Base-by-base conservation (phyloP, 2,888 invertebrate species). In the Empis stercorea region DNA sequence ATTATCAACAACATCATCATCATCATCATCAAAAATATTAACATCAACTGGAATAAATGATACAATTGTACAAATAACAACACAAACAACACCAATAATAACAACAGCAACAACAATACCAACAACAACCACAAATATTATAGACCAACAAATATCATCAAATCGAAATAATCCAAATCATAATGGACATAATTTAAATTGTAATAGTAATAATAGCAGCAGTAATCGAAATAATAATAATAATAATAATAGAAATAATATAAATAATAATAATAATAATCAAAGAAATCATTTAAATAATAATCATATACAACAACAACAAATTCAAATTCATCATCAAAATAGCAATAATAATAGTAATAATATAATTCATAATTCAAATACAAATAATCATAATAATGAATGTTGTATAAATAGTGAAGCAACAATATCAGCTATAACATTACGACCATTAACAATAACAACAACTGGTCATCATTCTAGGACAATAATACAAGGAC, bases 1-100 rank as follows among this genome's bases (percentile, higher is more conserved):
- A 55, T 30, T 51, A 52, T 30, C 53, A 52, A 11, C 52, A 56
- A 2, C 49, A 48, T 2, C 44, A 44, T 10, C 45, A 48, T 10
- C 45, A 48, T 13, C 32, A 40, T 30, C 41, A 48, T 30, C 42
- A 48, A 30, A 36, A 47, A n/a, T 49, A 51, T n/a, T 45, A 51
- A 15, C 40, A 48, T 14, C 44, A 49, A 3, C 36, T 43, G 15
- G 32, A 43, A n/a, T n/a, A 11, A 30, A 43, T n/a, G 15, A 45
- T 34, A 32, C 47, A 4, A 43, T n/a, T n/a, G n/a, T n/a, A n/a
- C n/a, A n/a, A n/a, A n/a, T n/a, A n/a, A 15, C 46, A 45, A 42
- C 49, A 51, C 14, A 47, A 51, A 23, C 30, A 50, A 43, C 42
- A 48, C 10, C 50, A 50, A 38, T 48, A 50, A 14, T 44, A 46